Evolutionary conservation across 2,113 vertebrate species (phyloP), one percentile per base, ranked within the genome.

Genomic region (Polyodon spathula): DNA sequence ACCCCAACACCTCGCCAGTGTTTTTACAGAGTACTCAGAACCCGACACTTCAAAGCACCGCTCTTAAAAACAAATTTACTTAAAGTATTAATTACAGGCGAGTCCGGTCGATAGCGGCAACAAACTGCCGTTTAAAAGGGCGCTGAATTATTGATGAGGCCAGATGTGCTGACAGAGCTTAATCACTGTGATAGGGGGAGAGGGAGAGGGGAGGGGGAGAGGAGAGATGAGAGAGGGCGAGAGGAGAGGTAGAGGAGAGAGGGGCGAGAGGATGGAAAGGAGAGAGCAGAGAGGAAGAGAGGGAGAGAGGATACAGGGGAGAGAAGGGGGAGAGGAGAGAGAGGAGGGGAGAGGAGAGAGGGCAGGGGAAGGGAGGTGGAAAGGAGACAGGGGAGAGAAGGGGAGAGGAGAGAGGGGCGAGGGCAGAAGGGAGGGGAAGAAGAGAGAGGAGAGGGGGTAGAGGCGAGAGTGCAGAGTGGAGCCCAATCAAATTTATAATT

Each of bases 151-250:
- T 88, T 84, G 71, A 88, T 85, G 77, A 78, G 76, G 78, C 67
- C 85, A 85, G 82, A 86, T 84, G 84, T 84, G 83, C 83, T 85
- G 83, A 86, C 79, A 80, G 81, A 82, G n/a, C n/a, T n/a, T n/a
- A n/a, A n/a, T n/a, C n/a, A n/a, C n/a, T n/a, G n/a, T n/a, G n/a
- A n/a, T n/a, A n/a, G n/a, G n/a, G n/a, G n/a, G n/a, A n/a, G n/a
- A n/a, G n/a, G n/a, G n/a, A n/a, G n/a, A n/a, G n/a, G n/a, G n/a
- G n/a, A n/a, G n/a, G n/a, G n/a, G n/a, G n/a, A n/a, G n/a, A n/a
- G n/a, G n/a, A n/a, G n/a, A n/a, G n/a, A n/a, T n/a, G n/a, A n/a
- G n/a, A n/a, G n/a, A n/a, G n/a, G n/a, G n/a, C n/a, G n/a, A n/a
- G n/a, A n/a, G n/a, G n/a, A n/a, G n/a, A n/a, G n/a, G n/a, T n/a